These are phyloP conservation scores for Labroides dimidiatus DNA, from an alignment of 2,797 vertebrate species.

Conservation along the genomic window DNA sequence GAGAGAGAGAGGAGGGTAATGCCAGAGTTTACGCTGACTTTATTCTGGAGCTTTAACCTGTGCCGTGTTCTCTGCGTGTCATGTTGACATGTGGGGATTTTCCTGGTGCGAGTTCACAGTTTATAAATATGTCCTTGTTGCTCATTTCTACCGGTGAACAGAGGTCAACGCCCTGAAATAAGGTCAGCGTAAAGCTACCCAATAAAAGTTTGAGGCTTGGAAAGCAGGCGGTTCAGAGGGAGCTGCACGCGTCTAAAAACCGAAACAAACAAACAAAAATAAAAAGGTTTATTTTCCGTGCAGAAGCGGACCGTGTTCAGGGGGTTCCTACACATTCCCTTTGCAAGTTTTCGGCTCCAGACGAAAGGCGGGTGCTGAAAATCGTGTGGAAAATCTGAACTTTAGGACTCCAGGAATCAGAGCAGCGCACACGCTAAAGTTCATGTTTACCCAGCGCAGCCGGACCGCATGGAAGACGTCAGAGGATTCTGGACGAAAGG, in stretches of 20 bases:
- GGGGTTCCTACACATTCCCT: slow-evolving; percentile 26
- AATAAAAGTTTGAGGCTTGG: slow-evolving; percentile 59
- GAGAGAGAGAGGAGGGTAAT: slow-evolving; percentile 34
- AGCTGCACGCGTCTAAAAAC: slow-evolving; percentile 28
- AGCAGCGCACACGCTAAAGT: slow-evolving; percentile 10
- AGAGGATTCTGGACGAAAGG: not conserved
- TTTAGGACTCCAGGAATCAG: slow-evolving; percentile 21
- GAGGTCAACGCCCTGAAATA: slow-evolving; percentile 51
- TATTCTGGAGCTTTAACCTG: slow-evolving; percentile 45
- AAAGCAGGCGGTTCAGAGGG: slow-evolving; percentile 20
- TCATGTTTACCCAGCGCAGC: slow-evolving; percentile 8
- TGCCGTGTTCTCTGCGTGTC: slow-evolving; percentile 44
- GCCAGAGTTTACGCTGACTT: slow-evolving; percentile 58
- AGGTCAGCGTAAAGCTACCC: slow-evolving; percentile 61
- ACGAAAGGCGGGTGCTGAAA: not conserved
- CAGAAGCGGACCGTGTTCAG: not conserved
- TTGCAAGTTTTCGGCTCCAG: not conserved
- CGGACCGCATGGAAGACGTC: not conserved
- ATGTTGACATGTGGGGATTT: not conserved
- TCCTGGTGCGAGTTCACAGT: slow-evolving; percentile 33
- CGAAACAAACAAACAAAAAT: not conserved
- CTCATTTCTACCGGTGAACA: slow-evolving; percentile 42
- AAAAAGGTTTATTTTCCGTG: not conserved
- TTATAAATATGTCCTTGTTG: slow-evolving; percentile 50
- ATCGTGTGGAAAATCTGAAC: slow-evolving; percentile 49